Base-by-base conservation (phyloP, 2,797 vertebrate species). In the Cetoscarus ocellatus region DNA sequence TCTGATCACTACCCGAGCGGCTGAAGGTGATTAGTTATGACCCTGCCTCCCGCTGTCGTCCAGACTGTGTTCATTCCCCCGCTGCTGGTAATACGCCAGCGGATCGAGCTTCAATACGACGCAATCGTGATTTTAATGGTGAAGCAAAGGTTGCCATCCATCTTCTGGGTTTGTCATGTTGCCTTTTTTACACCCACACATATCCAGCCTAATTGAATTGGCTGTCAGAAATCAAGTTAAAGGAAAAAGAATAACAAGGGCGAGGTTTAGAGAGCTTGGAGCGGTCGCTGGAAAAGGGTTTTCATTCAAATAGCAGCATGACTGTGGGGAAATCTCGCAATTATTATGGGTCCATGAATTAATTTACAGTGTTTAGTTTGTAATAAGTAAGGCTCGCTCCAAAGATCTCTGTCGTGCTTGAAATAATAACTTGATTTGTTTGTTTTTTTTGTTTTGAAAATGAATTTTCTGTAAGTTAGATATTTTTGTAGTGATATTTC, bases 61-160 rank as follows among this genome's bases (percentile, higher is more conserved):
- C 58, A 59, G 59, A 19, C 70, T 53, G 44, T 61, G 78, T 84
- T 85, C 50, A 63, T 80, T 87, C 74, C 73, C 50, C 81, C 50
- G 57, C 79, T 47, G 72, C 77, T 69, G 67, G 73, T 86, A 69
- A 72, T 83, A 65, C 54, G 47, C 80, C 75, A 50, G 64, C 80
- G 81, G 80, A 84, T 75, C 69, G 80, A 76, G 76, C 80, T 72
- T 82, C 83, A 65, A 60, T 86, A 68, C 18, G 42, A 80, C 14
- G 58, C 77, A 52, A 77, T 87, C 67, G 79, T 86, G 76, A 86
- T 86, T 91, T 90, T 88, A 91, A 90, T 88, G 83, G 79, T 84
- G 88, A 90, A 79, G 82, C 84, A 92, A 92, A 92, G 89, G 89
- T 92, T 88, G 88, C 87, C 86, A 89, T 92, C 90, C 83, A 87